Base-by-base conservation (phyloP, 2,888 invertebrate species). In the Cosmia pyralina region DNA sequence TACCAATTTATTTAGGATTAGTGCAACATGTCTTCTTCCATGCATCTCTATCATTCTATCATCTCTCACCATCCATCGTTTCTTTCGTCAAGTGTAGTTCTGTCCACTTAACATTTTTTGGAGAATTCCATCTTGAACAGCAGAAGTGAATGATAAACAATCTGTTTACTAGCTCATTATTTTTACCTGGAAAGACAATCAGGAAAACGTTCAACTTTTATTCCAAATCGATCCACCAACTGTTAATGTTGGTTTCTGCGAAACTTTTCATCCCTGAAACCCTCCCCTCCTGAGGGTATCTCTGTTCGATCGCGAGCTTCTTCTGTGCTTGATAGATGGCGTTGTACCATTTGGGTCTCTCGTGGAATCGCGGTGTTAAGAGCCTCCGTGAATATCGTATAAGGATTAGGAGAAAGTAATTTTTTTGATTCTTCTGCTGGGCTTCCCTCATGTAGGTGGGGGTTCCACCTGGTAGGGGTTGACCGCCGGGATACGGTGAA, bases 221-320 rank as follows among this genome's bases (percentile, higher is more conserved):
- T 44, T 55, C 3, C 17, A 38, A 77, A 77, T 48, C 48, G 8
- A 10, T 28, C 8, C 11, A 79, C 13, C 57, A 72, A 71, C 34
- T 44, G 10, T 55, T 41, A 6, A n/a, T 13, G 6, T 63, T 41
- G 41, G 34, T 41, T 81, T 34, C 22, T 13, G 1, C 1, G 17
- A 28, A 58, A 57, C 13, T 83, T 83, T 66, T 8, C 1, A n/a
- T n/a, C n/a, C n/a, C n/a, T n/a, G n/a, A n/a, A n/a, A n/a, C n/a
- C n/a, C n/a, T n/a, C n/a, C n/a, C n/a, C n/a, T n/a, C n/a, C n/a
- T n/a, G n/a, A n/a, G n/a, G n/a, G n/a, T n/a, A n/a, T n/a, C n/a
- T n/a, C n/a, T n/a, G n/a, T n/a, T n/a, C n/a, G n/a, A n/a, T n/a
- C n/a, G n/a, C n/a, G n/a, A n/a, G n/a, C n/a, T n/a, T n/a, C n/a